A percentile compares a stretch with the other conserved stretches of the same genome.
Evolutionary conservation across 2,113 vertebrate genomes (phyloP).

Genomic region (Solenodon paradoxus): DNA sequence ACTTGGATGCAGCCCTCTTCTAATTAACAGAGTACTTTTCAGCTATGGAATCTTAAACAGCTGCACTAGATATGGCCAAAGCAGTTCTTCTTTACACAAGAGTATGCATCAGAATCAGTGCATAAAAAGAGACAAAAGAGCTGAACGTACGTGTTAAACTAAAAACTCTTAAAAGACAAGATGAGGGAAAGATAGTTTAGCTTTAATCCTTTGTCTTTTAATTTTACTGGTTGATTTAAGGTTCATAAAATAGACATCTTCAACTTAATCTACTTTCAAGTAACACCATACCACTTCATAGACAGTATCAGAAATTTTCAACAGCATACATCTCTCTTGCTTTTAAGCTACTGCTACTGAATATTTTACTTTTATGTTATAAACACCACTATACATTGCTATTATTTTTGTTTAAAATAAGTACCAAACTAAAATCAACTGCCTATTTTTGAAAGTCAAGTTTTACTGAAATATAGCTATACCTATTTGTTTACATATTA

Average conservation of each 20-base stretch:
- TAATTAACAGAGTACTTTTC: not conserved
- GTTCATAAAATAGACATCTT: not conserved
- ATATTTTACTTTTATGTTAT: too few species aligned
- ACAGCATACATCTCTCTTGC: not conserved
- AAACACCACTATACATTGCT: too few species aligned
- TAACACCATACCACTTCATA: too few species aligned
- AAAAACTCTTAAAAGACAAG: constrained; percentile 28
- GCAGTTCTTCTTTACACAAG: not conserved
- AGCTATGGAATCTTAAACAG: not conserved
- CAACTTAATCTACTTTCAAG: too few species aligned
- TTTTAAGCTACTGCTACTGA: not conserved
- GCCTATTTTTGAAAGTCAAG: too few species aligned
- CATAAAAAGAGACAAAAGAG: not conserved
- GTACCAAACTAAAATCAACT: too few species aligned
- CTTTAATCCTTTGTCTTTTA: too few species aligned
- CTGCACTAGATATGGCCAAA: not conserved
- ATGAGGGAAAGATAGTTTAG: not conserved
- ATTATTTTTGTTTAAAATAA: too few species aligned
- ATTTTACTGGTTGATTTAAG: not conserved
- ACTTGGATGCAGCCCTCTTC: not conserved
- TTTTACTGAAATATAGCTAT: too few species aligned
- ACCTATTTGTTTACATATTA: too few species aligned
- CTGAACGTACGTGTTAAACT: too few species aligned
- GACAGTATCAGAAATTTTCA: not conserved
- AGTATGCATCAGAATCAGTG: not conserved